phyloP scores from a whole-genome alignment of 1,140 invertebrate genomes.

The Wiebesia pumilae region DNA sequence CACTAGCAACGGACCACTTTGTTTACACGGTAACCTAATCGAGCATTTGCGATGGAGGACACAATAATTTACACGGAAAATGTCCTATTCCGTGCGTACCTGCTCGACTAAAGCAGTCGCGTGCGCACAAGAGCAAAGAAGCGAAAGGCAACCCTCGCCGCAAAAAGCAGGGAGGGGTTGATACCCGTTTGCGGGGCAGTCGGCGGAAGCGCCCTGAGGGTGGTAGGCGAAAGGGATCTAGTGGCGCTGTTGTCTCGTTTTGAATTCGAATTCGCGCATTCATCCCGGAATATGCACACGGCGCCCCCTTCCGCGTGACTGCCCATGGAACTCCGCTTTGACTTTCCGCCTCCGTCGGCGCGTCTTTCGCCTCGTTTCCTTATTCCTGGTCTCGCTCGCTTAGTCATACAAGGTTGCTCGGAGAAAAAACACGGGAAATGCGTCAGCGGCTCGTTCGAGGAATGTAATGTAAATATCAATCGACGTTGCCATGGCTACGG shows the following conservation, averaged over 20 bases:
- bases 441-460: neutral
- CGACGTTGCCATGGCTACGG: neutral
- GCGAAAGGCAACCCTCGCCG: too few species aligned
- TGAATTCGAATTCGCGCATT: slow-evolving; percentile 1
- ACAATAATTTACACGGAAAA: neutral
- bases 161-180: too few species aligned
- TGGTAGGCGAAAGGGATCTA: neutral
- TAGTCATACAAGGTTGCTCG: slow-evolving; percentile 1
- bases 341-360: neutral
- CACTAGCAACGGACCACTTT: too few species aligned
- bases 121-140: too few species aligned
- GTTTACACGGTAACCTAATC: neutral
- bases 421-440: slow-evolving; percentile 15
- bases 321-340: neutral
- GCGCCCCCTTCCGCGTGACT: neutral
- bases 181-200: too few species aligned
- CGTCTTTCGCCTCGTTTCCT: slow-evolving; percentile 11
- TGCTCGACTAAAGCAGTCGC: too few species aligned
- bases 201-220: too few species aligned
- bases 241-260: neutral
- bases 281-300: neutral
- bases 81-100: too few species aligned
- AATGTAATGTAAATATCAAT: neutral
- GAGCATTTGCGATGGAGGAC: neutral
- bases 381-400: neutral